Evolutionary conservation across 2,797 vertebrate genomes (phyloP).

Genomic region (Ibycter americanus): DNA sequence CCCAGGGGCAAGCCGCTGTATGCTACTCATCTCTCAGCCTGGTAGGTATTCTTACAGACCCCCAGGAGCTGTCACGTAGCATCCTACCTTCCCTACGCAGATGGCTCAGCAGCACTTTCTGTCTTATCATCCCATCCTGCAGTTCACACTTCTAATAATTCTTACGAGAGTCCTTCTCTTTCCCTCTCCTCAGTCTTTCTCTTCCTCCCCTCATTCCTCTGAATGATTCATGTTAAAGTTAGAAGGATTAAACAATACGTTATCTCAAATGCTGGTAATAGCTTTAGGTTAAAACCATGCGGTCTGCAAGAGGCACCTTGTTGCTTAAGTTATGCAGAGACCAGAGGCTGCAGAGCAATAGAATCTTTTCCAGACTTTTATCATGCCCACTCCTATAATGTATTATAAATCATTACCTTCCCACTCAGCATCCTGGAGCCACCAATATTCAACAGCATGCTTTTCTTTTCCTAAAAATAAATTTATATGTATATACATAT

Average conservation of each 20-base stretch:
- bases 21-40: background rate
- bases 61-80: background rate
- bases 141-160: slow-evolving; percentile 45
- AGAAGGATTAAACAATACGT: slow-evolving; percentile 69
- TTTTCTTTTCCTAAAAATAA: slow-evolving; percentile 12
- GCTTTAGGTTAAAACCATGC: slow-evolving; percentile 57
- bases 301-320: slow-evolving; percentile 52
- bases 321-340: slow-evolving; percentile 65
- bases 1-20: background rate
- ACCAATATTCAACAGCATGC: slow-evolving; percentile 5
- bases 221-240: slow-evolving; percentile 71
- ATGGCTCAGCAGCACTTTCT: background rate
- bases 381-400: slow-evolving; percentile 54
- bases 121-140: slow-evolving; percentile 37
- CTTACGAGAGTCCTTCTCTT: background rate
- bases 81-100: background rate
- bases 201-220: slow-evolving; percentile 30
- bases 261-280: slow-evolving; percentile 59
- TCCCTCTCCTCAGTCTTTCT: background rate
- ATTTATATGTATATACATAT: background rate
- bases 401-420: slow-evolving; percentile 64
- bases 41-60: background rate
- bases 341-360: slow-evolving; percentile 45
- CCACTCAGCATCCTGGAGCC: slow-evolving; percentile 24
- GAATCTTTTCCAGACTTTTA: slow-evolving; percentile 57